Evolutionary conservation across 2,888 invertebrate species (phyloP).

Genomic region (Lydus trimaculatus): DNA sequence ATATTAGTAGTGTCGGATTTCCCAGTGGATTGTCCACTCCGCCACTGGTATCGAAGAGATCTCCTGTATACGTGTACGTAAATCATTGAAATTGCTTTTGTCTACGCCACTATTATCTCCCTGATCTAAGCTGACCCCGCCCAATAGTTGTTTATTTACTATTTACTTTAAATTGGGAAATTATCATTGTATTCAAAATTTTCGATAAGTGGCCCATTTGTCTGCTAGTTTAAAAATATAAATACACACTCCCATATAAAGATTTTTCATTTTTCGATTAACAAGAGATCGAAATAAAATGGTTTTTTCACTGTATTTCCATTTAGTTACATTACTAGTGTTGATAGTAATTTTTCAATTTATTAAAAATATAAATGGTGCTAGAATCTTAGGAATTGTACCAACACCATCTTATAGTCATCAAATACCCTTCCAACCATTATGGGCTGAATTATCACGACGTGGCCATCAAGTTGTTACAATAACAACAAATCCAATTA

Average conservation of each 20-base stretch:
- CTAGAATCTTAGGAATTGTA: slow-evolving; percentile 39
- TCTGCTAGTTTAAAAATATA: neutral
- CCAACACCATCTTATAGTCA: slow-evolving; percentile 56
- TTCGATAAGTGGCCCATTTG: neutral
- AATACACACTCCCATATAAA: neutral
- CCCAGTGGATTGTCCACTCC: too few species aligned
- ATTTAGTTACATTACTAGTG: neutral
- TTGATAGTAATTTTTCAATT: neutral
- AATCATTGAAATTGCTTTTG: too few species aligned
- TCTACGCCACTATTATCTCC: too few species aligned
- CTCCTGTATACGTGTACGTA: too few species aligned
- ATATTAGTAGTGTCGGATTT: too few species aligned
- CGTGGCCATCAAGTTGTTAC: slow-evolving; percentile 62
- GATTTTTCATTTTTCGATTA: neutral
- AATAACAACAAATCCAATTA: slow-evolving; percentile 59
- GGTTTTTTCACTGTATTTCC: neutral
- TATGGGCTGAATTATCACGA: slow-evolving; percentile 58
- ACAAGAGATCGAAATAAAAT: neutral
- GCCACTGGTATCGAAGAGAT: too few species aligned
- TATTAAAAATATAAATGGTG: slow-evolving; percentile 4
- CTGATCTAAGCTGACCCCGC: too few species aligned
- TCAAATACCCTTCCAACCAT: slow-evolving; percentile 59
- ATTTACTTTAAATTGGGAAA: too few species aligned
- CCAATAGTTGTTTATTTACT: too few species aligned
- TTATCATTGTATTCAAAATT: neutral